Evolutionary conservation across 2,888 invertebrate genomes (phyloP), one percentile per base, ranked within the genome.

Genomic region (Campoplex nolae): DNA sequence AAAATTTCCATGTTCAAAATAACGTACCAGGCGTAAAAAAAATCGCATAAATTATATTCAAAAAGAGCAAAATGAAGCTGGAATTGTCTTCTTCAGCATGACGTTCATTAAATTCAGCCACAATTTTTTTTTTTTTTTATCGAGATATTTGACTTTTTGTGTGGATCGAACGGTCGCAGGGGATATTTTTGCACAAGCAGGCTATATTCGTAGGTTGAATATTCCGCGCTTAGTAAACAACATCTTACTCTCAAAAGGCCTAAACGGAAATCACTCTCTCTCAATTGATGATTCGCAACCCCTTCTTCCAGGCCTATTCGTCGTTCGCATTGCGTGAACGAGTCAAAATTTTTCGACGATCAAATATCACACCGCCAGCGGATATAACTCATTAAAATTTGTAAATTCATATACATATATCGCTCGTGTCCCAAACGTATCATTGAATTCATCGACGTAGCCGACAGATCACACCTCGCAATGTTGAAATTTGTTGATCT

Each of bases 311-410:
- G 54, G 18, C 28, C 71, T 11, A 32, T 38, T 56, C 42, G 38
- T 45, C 54, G 54, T 23, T 16, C 42, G 38, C 18, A 56, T 78
- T 28, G 51, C 68, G 67, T 32, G 35, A 18, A 58, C 62, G 42
- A 58, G 79, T 70, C 65, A 56, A 82, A 74, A 9, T 80, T 82
- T 87, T 87, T 87, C 76, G 85, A 79, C 83, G 67, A 62, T 68
- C 73, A 51, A 32, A 71, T 51, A 45, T 32, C 71, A 67, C 74
- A 38, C 54, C n/a, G 77, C 83, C 87, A 85, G 84, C 88, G 88
- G 88, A 88, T 88, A 87, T 88, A 84, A 73, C 88, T 88, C 82
- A 80, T 88, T 88, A 68, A 67, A 67, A 83, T 87, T 85, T 71
- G 83, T 85, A 78, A 84, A 86, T 83, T 86, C 73, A 73, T 84